Conservation (phyloP, 1,140 invertebrate genomes). For the Bombus picipes region DNA sequence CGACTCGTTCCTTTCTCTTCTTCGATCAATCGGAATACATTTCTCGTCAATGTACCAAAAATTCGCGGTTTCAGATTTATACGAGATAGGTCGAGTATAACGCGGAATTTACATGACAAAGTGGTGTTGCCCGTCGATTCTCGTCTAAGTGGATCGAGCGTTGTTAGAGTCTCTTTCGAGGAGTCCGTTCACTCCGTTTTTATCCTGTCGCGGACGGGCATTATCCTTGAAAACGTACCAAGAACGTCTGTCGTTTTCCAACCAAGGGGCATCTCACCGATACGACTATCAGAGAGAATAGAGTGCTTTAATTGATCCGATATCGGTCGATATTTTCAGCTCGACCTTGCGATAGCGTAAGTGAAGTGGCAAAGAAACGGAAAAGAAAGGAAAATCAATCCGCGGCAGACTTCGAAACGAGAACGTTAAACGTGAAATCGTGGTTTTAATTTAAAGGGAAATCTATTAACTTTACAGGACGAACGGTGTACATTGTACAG, state of each 20-base stretch:
- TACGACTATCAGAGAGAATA: no score
- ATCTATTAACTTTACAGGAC: neutral
- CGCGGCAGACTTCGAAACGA: neutral
- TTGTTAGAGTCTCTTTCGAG: constrained; percentile 50
- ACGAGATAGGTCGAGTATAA: constrained; percentile 30
- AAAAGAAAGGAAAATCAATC: neutral
- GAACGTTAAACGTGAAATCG: neutral
- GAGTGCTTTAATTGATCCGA: neutral
- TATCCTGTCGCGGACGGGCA: constrained; percentile 11
- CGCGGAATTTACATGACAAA: constrained; percentile 66
- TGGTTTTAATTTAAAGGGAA: neutral
- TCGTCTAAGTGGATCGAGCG: constrained; percentile 47
- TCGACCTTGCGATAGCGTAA: neutral
- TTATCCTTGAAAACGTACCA: neutral
- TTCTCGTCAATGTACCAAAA: constrained; percentile 14
- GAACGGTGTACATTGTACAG: neutral
- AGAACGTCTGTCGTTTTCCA: neutral
- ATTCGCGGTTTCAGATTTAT: constrained; percentile 52
- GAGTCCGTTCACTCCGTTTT: constrained; percentile 58
- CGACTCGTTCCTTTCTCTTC: constrained; percentile 10
- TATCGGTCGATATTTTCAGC: neutral
- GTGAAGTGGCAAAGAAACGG: neutral
- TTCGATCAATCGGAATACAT: constrained; percentile 28
- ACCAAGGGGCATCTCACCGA: neutral
- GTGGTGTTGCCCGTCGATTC: constrained; percentile 21